These are phyloP conservation scores for Chinchilla lanigera DNA, from an alignment of 2,113 vertebrate species.

Conservation along the genomic window DNA sequence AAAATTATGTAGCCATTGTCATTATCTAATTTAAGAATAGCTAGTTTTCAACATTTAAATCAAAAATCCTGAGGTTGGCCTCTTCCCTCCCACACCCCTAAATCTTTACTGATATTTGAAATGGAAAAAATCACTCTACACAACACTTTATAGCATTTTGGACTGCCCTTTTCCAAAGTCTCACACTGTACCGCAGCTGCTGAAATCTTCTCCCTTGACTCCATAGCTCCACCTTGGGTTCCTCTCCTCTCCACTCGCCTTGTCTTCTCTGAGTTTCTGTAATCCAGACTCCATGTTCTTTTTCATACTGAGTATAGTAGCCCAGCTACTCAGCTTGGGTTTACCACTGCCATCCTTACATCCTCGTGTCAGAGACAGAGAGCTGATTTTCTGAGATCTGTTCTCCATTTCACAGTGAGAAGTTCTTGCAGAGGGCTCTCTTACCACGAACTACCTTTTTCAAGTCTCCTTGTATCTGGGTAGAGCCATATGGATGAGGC, in stretches of 20 bases:
- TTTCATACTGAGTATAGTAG: accelerated
- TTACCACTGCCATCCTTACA: not conserved
- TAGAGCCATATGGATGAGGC: too few species aligned
- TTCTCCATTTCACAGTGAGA: not conserved
- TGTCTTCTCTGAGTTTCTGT: not conserved
- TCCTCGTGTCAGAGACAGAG: not conserved
- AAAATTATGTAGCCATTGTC: not conserved
- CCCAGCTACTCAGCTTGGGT: not conserved
- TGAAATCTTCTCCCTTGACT: not conserved
- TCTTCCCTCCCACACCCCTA: not conserved
- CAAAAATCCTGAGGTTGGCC: not conserved
- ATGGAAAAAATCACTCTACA: not conserved
- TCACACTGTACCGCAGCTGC: not conserved
- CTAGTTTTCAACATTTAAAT: not conserved
- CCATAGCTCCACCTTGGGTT: accelerated
- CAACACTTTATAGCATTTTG: not conserved
- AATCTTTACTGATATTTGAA: not conserved
- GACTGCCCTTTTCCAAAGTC: not conserved
- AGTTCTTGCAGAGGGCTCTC: not conserved
- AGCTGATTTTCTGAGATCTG: not conserved
- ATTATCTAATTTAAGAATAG: not conserved
- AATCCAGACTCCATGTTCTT: not conserved
- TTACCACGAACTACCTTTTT: not conserved
- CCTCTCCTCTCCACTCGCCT: not conserved
- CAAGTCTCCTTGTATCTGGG: not conserved